phyloP scores from a whole-genome alignment of 2,888 invertebrate species.

The Euphydryas editha region DNA sequence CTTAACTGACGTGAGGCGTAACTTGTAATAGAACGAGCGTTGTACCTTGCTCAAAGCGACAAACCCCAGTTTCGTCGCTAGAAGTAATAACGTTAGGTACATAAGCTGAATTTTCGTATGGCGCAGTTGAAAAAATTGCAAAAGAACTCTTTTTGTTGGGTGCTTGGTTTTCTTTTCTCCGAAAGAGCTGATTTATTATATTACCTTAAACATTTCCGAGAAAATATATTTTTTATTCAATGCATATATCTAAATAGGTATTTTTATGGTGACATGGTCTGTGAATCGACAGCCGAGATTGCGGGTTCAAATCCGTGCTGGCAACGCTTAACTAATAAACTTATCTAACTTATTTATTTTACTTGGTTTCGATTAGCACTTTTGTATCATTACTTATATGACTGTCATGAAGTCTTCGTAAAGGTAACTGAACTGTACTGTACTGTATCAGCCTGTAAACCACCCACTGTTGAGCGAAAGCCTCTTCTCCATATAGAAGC shows the following conservation, averaged over 20 bases:
- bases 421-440: too few species aligned
- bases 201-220: conserved; percentile 31
- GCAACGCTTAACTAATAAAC: too few species aligned
- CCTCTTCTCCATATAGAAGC: too few species aligned
- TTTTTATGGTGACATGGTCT: not conserved
- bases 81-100: conserved; percentile 64
- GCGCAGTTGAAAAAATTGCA: conserved; percentile 63
- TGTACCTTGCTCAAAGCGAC: conserved; percentile 62
- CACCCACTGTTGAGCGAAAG: too few species aligned
- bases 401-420: too few species aligned
- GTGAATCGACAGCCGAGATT: too few species aligned
- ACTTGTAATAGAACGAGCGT: conserved; percentile 55
- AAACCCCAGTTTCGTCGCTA: conserved; percentile 51
- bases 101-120: conserved; percentile 62
- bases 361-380: too few species aligned
- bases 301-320: too few species aligned
- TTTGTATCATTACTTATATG: too few species aligned
- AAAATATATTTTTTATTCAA: conserved; percentile 1
- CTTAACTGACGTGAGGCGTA: conserved; percentile 55
- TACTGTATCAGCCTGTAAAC: too few species aligned
- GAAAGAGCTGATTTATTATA: conserved; percentile 46
- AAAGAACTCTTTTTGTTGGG: conserved; percentile 53
- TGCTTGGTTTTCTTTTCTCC: conserved; percentile 43
- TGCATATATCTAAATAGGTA: not conserved
- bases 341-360: too few species aligned